phyloP scores from a whole-genome alignment of 2,888 invertebrate species.

The Polydrusus pterygomalis region DNA sequence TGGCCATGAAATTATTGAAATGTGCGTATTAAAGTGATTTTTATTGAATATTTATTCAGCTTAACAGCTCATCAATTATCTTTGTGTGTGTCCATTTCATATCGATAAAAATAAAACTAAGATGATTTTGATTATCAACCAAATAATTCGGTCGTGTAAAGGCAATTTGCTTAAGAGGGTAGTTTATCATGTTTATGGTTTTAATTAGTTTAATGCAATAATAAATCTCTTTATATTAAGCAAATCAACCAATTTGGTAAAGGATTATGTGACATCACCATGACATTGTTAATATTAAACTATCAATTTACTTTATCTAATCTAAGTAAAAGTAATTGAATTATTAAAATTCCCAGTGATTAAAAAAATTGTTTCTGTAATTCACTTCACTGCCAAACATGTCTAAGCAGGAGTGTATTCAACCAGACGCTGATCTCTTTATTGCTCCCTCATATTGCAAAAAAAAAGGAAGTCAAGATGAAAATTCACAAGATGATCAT shows the following conservation, averaged over 20 bases:
- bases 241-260: slow-evolving; percentile 62
- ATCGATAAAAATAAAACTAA: slow-evolving; percentile 34
- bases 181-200: slow-evolving; percentile 57
- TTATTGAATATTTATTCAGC: slow-evolving; percentile 25
- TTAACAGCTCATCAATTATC: slow-evolving; percentile 23
- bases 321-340: slow-evolving; percentile 51
- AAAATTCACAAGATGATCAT: slow-evolving; percentile 27
- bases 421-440: slow-evolving; percentile 62
- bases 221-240: slow-evolving; percentile 60
- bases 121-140: slow-evolving; percentile 29
- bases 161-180: slow-evolving; percentile 48
- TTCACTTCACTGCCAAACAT: slow-evolving; percentile 36
- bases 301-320: slow-evolving; percentile 60
- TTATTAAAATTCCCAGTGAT: slow-evolving; percentile 61
- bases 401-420: slow-evolving; percentile 54
- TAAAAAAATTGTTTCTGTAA: slow-evolving; percentile 46
- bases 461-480: slow-evolving; percentile 50
- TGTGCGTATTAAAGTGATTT: slow-evolving; percentile 13
- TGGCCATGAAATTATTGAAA: slow-evolving; percentile 9
- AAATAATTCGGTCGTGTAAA: slow-evolving; percentile 25
- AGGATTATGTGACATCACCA: slow-evolving; percentile 63
- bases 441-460: slow-evolving; percentile 63
- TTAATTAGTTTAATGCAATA: slow-evolving; percentile 63
- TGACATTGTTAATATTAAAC: slow-evolving; percentile 62
- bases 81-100: slow-evolving; percentile 21